Base-by-base conservation (phyloP, 2,888 invertebrate genomes). In the Scaptomyza cyrtandrae region DNA sequence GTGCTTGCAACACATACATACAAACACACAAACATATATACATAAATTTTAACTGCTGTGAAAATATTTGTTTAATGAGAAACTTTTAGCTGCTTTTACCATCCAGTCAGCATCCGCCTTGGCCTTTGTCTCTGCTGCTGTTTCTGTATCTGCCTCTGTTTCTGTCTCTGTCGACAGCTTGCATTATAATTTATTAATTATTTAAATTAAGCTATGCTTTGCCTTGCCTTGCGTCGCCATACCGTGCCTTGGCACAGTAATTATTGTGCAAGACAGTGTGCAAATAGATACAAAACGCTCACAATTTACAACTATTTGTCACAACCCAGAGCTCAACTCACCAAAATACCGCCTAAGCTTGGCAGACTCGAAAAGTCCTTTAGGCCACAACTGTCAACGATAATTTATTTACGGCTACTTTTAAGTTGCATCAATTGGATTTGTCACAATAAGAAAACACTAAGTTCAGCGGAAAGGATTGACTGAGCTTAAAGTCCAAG, bases 31-130 rank as follows among this genome's bases (percentile, higher is more conserved):
- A 13, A 37, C 35, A 37, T 41, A 41, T 14, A 35, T 19, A 50
- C 35, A 85, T 85, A 88, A 89, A 85, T 85, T 89, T 88, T 72
- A 85, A 63, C 80, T 84, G 87, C 89, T 88, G 84, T 86, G 89
- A 84, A 85, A 85, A 85, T 85, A 85, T 85, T 85, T 89, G 87
- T 88, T 89, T 89, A 85, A 85, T 89, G 89, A 88, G 89, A 88
- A 86, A 88, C 89, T 88, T 89, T 88, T 79, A 86, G 89, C 67
- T 77, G 75, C 71, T 64, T 70, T 49, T 66, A 61, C 55, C 72
- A 16, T 24, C 24, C 24, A 14, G 16, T 10, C 41, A 52, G 53
- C 69, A 61, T 65, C 71, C 69, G 50, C 29, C 60, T 59, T 33
- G 35, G 35, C 37, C 54, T 50, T 41, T n/a, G 43, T 37, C 31